Evolutionary conservation across 2,797 vertebrate species (phyloP), one percentile per base, ranked within the genome.

Genomic region (Myotis findleyi): DNA sequence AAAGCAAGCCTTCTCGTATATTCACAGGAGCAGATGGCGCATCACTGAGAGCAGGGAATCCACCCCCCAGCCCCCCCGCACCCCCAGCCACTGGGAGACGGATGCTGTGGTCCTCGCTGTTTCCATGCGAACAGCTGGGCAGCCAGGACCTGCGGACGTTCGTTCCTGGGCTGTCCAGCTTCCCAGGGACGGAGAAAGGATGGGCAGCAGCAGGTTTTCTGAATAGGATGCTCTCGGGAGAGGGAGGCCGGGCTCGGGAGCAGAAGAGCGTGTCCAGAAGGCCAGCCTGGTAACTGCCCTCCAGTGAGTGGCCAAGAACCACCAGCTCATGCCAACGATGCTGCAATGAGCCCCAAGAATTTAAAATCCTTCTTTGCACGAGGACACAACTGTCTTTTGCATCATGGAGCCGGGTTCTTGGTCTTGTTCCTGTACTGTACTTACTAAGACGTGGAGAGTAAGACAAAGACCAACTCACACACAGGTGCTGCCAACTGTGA

Each of bases 391-490:
- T 30, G 2, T 59, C 16, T 57, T 93, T 95, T 79, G 23, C 77
- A 85, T 68, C 30, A 59, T 2, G 91, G 41, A 68, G 1, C 5
- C 18, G 25, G 55, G 13, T 75, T 92, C n/a, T 90, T 77, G 1
- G 18, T 71, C 25, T 53, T 57, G 73, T n/a, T 89, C 9, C 57
- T 73, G 10, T 69, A 23, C 57, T 73, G 10, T 64, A 27, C 27
- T 76, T 93, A 30, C 3, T 94, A 59, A 86, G 85, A 75, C 75
- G 62, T 89, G 59, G 49, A 75, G 41, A 16, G 8, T 87, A 91
- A 68, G 21, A 62, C 7, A 53, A 77, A 92, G 53, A 27, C 23
- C 30, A n/a, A 36, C 80, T 91, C 4, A 59, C 25, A 36, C 10
- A 27, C 11, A 79, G 23, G 3, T 57, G 82, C 21, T 84, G 18